A percentile compares a stretch with the other conserved stretches of the same genome.
These are phyloP conservation scores for Crenuchus spilurus DNA, from an alignment of 2,797 vertebrate species.

Conservation along the genomic window DNA sequence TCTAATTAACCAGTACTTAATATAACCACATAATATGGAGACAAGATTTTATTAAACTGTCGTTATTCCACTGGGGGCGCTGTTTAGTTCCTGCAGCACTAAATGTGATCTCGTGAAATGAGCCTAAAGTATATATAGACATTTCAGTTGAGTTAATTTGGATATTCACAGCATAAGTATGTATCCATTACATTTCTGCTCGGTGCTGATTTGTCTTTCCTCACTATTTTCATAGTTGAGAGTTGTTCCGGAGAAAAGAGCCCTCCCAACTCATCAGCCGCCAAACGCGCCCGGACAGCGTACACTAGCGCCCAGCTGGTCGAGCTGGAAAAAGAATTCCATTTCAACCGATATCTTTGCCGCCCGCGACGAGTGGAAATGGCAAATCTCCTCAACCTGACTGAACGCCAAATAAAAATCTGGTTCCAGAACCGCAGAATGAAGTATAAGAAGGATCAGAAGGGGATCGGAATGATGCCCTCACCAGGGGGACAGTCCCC, in stretches of 20 bases:
- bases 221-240: constrained; percentile 87
- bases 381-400: constrained; percentile 97
- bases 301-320: constrained; percentile 99
- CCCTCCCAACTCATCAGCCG: constrained; percentile 91
- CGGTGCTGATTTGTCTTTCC: not conserved
- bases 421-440: constrained; percentile 99
- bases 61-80: constrained; percentile 1
- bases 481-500: constrained; percentile 96
- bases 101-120: not conserved
- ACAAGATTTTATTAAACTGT: not conserved
- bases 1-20: not conserved
- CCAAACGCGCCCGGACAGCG: constrained; percentile 95
- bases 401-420: constrained; percentile 99
- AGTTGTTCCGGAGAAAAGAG: constrained; percentile 96
- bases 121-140: too few relatives aligned
- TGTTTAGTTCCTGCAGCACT: too few relatives aligned
- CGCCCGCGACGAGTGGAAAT: constrained; percentile 95
- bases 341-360: constrained; percentile 98
- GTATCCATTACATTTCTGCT: not conserved
- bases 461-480: constrained; percentile 94
- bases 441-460: constrained; percentile 99
- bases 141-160: not conserved
- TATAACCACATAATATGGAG: not conserved
- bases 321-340: constrained; percentile 98
- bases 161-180: not conserved